These are phyloP conservation scores for Vanacampus margaritifer DNA, from an alignment of 2,113 vertebrate species.

Conservation along the genomic window DNA sequence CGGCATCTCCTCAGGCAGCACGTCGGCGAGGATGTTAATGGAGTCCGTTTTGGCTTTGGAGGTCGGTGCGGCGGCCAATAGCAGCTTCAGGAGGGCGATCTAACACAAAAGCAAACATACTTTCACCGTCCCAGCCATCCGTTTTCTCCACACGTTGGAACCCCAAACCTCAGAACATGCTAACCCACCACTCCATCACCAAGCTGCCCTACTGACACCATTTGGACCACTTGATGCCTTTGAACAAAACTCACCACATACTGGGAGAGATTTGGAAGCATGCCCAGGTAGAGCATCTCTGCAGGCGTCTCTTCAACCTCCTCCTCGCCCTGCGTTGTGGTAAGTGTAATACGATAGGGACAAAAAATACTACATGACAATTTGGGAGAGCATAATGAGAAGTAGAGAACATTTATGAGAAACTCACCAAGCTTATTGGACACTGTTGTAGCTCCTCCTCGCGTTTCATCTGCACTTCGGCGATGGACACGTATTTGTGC, in stretches of 20 bases:
- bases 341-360: no score
- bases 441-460: conserved; percentile 92
- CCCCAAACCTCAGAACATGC: no score
- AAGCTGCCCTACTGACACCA: no score
- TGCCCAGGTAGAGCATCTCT: conserved; percentile 86
- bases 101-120: conserved; percentile 47
- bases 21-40: conserved; percentile 94
- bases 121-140: neutral
- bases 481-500: conserved; percentile 95
- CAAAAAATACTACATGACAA: neutral
- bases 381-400: neutral
- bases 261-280: conserved; percentile 92
- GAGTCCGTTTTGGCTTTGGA: conserved; percentile 98
- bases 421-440: conserved; percentile 89
- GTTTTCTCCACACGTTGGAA: no score
- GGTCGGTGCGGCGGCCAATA: conserved; percentile 93
- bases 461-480: conserved; percentile 90
- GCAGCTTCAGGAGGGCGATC: conserved; percentile 94
- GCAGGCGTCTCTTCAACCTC: conserved; percentile 86
- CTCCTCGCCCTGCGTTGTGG: conserved; percentile 82
- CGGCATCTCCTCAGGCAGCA: conserved; percentile 98
- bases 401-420: neutral
- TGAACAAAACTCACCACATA: conserved; percentile 83
- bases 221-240: neutral
- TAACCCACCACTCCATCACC: no score